Evolutionary conservation across 2,888 invertebrate genomes (phyloP).

Genomic region (Amphiduros pacificus): DNA sequence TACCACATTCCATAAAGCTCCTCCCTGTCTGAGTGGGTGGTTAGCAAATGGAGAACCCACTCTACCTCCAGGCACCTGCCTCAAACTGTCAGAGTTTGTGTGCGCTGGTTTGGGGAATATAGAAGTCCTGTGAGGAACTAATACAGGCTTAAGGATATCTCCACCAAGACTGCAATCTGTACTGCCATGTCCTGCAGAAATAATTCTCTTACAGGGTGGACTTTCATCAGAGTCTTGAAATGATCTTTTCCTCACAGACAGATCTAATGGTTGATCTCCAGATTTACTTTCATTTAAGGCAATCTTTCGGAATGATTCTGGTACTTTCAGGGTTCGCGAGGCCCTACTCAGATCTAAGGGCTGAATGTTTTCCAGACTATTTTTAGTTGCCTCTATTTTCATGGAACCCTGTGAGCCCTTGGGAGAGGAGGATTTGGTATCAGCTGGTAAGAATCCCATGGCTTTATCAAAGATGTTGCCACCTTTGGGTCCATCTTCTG

Average conservation of each 20-base stretch:
- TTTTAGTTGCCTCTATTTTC: too few species aligned
- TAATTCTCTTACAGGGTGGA: background rate
- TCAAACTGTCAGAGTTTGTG: constrained; percentile 2
- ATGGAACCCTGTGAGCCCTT: too few species aligned
- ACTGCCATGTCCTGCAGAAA: too few species aligned
- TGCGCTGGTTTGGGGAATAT: constrained; percentile 1
- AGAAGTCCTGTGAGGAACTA: background rate
- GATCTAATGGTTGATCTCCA: constrained; percentile 7
- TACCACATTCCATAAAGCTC: background rate
- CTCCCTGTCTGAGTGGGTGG: background rate
- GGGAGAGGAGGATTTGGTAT: background rate
- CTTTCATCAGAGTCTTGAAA: background rate
- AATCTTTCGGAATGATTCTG: background rate
- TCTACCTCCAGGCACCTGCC: background rate
- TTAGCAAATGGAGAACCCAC: background rate
- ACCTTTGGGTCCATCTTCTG: too few species aligned
- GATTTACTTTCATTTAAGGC: too few species aligned
- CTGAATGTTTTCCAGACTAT: background rate
- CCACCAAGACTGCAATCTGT: too few species aligned
- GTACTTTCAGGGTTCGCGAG: background rate
- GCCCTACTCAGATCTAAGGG: background rate
- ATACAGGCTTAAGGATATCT: background rate
- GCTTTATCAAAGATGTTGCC: constrained; percentile 1
- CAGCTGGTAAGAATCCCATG: background rate
- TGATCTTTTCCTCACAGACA: constrained; percentile 12